Base-by-base conservation (phyloP, 2,888 invertebrate species). In the Mechanitis mazaeus region DNA sequence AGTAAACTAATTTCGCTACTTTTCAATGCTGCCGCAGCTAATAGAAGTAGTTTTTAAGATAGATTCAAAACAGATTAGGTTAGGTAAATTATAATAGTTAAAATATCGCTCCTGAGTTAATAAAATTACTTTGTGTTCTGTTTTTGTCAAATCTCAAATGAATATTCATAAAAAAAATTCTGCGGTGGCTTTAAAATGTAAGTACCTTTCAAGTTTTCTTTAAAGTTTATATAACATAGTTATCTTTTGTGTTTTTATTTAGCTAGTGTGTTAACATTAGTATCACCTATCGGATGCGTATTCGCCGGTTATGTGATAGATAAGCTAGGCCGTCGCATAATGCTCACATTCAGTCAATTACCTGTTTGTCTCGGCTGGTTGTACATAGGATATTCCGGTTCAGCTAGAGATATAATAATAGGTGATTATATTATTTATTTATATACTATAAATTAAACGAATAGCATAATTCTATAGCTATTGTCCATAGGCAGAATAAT, bases 361-460 rank as follows among this genome's bases (percentile, higher is more conserved):
- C 94, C 94, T 0, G 90, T 93, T 45, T 77, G 91, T 9, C 45
- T 92, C 2, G 94, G 94, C 7, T 94, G 94, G 93, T 61, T 93
- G 0, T 79, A 90, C 47, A 93, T 92, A 20, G 87, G 89, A 1
- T 79, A 81, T n/a, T 91, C 93, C 0, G 75, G 76, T 1, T 79
- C 85, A 33, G 76, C 92, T 2, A 75, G 68, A 1, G 78, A 91
- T 76, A 91, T 94, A 55, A 93, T 93, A 66, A 78, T 91, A 47
- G 93, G 93, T 71, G 60, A 35, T 50, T 31, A 31, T 31, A 28
- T 31, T 42, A 54, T 58, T 2, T 31, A 57, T 9, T 11, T 42
- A 42, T 3, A 3, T 42, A 9, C 3, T 42, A 9, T 42, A 35
- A 35, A 7, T 2, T 5, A 42, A 42, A 42, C 9, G 9, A 42